Evolutionary conservation across 2,797 vertebrate species (phyloP).

Genomic region (Lepus oiostolus): DNA sequence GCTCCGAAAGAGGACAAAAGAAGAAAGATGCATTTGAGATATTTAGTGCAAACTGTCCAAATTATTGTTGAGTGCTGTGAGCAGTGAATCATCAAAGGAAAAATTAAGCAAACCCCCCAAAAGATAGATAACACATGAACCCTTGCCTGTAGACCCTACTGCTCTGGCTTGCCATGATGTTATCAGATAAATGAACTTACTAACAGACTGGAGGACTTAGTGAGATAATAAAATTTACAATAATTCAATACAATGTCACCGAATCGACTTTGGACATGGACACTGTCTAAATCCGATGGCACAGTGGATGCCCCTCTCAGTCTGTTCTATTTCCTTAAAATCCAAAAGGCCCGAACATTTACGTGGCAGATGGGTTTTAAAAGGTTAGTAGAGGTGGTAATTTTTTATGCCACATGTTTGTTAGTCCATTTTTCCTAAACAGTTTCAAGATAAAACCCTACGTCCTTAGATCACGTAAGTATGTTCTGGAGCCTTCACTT

Average conservation of each 20-base stretch:
- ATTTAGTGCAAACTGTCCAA: background rate
- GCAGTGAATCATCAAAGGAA: background rate
- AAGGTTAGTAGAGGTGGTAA: background rate
- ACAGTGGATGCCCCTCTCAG: background rate
- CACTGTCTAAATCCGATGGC: background rate
- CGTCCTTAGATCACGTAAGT: no score
- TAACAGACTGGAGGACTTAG: background rate
- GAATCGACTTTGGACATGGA: background rate
- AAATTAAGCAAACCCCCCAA: background rate
- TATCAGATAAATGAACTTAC: background rate
- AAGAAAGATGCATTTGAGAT: background rate
- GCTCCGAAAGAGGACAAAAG: background rate
- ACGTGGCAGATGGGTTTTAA: background rate
- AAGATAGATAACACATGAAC: background rate
- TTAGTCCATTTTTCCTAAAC: background rate
- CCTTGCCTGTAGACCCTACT: background rate
- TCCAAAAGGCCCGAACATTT: background rate
- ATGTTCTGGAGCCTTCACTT: background rate
- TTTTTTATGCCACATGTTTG: background rate
- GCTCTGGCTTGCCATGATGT: background rate
- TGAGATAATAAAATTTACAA: background rate
- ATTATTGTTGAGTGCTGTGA: background rate
- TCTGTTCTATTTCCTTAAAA: background rate
- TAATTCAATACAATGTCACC: background rate
- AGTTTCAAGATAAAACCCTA: background rate